A percentile compares a stretch with the other conserved stretches of the same genome.
Conservation (phyloP, 2,888 invertebrate genomes). For the Schizotus pectinicornis region DNA sequence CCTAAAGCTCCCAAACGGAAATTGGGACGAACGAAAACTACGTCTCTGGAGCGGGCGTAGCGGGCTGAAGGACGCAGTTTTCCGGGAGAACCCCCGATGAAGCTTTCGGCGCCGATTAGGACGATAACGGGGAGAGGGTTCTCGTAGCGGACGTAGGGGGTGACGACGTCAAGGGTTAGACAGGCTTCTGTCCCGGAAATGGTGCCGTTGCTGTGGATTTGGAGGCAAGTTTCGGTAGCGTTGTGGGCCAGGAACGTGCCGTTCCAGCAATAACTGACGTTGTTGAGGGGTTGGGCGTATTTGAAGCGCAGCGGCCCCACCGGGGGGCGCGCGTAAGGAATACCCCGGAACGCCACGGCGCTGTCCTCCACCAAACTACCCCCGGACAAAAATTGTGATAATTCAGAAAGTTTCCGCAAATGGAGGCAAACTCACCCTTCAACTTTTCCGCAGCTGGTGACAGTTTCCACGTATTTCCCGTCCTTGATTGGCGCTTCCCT, state of each 20-base stretch:
- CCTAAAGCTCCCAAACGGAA: slow-evolving; percentile 72
- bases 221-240: slow-evolving; percentile 71
- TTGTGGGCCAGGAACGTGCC: slow-evolving; percentile 74
- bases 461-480: slow-evolving; percentile 74
- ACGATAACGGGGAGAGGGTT: slow-evolving; percentile 83
- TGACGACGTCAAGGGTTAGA: slow-evolving; percentile 80
- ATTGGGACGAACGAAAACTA: slow-evolving; percentile 86
- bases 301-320: slow-evolving; percentile 72
- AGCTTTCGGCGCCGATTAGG: slow-evolving; percentile 77
- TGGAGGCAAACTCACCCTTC: slow-evolving; percentile 68
- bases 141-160: slow-evolving; percentile 80
- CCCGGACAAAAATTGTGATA: slow-evolving; percentile 24
- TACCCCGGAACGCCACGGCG: slow-evolving; percentile 80
- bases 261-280: slow-evolving; percentile 80
- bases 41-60: slow-evolving; percentile 77
- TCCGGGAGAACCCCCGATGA: slow-evolving; percentile 80
- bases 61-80: slow-evolving; percentile 75
- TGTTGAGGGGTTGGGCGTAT: slow-evolving; percentile 70
- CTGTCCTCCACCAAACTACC: slow-evolving; percentile 73
- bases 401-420: neutral
- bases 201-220: slow-evolving; percentile 71
- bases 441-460: slow-evolving; percentile 79
- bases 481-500: slow-evolving; percentile 69
- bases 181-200: slow-evolving; percentile 81
- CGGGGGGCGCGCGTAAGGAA: slow-evolving; percentile 82